Base-by-base conservation (phyloP, 2,888 invertebrate species). In the Pollenia angustigena region DNA sequence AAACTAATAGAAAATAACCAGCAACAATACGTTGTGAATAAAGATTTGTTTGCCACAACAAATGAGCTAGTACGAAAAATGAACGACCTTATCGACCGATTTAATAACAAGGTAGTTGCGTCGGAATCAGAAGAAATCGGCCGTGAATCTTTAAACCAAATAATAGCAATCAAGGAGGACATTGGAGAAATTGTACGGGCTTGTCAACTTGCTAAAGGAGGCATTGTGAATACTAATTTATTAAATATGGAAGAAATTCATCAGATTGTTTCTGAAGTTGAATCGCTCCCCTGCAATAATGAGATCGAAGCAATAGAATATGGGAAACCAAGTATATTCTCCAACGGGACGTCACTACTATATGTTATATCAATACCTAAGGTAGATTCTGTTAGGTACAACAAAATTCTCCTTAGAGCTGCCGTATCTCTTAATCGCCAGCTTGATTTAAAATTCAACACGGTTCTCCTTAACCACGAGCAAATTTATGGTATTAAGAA, bases 241-340 rank as follows among this genome's bases (percentile, higher is more conserved):
- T 23, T 64, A 16, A 14, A 75, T 18, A 50, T 62, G 60, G 72
- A 56, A 23, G 23, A 58, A 72, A 58, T 58, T 46, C 58, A 74
- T 6, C 58, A 11, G 9, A 74, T 60, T 14, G 32, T 74, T 6
- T 69, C 69, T 7, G 40, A 74, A 2, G n/a, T 74, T 1, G 44
- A 74, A n/a, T 32, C 58, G 14, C 18, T 74, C 1, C 60, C 72
- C 14, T 74, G 48, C 11, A 48, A 11, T 40, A 75, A 75, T 9
- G 74, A 50, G 42, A 16, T 72, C 1, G 72, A 72, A 14, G 74
- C 58, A 2, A 48, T 74, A 14, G 48, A 74, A 60, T 48, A 58
- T 18, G 46, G 40, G 4, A 48, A 48, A 42, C 60, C 60, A 0
- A 60, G 60, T 60, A 50, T 74, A 48, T 62, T 75, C 8, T 60